Base-by-base conservation (phyloP, 2,888 invertebrate genomes). In the Lamellibrachia columna region DNA sequence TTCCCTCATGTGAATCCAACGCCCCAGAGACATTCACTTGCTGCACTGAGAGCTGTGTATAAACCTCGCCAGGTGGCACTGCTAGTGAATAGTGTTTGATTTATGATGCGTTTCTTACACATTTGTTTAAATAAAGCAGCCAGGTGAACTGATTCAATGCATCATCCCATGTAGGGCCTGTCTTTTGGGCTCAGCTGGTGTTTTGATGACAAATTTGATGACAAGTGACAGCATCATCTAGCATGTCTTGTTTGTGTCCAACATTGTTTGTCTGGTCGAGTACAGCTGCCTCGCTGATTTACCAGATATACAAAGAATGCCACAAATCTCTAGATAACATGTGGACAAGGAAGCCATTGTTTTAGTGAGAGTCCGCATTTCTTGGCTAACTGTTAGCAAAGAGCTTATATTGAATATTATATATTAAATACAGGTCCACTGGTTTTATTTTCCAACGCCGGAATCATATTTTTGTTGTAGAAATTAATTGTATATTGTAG, bases 71-170 rank as follows among this genome's bases (percentile, higher is more conserved):
- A 75, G 75, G 75, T 75, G 75, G 75, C 75, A 75, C 15, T 75
- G 75, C 75, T 75, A n/a, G 75, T 75, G n/a, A 75, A 11, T 22
- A 75, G 75, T 22, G 75, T 75, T 75, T 75, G 75, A 75, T 75
- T 75, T 75, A 75, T 75, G 75, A 75, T 75, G 75, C 75, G 22
- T 75, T n/a, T 15, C 75, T 4, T 75, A n/a, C 6, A 75, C 75
- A 75, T 75, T 75, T 75, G 75, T 75, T 75, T 75, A 15, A 75
- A 75, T 75, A 75, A 75, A 75, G 75, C 75, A 75, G 75, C 75
- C 75, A 22, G 6, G 75, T 75, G 4, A 75, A 75, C 75, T 75
- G 75, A n/a, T 75, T 75, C 75, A 11, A 75, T 75, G 6, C 75
- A 75, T 75, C 75, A 75, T 3, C 75, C 40, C 40, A 40, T 75